Base-by-base conservation (phyloP, 2,113 vertebrate species). In the Aspiorhynchus laticeps region DNA sequence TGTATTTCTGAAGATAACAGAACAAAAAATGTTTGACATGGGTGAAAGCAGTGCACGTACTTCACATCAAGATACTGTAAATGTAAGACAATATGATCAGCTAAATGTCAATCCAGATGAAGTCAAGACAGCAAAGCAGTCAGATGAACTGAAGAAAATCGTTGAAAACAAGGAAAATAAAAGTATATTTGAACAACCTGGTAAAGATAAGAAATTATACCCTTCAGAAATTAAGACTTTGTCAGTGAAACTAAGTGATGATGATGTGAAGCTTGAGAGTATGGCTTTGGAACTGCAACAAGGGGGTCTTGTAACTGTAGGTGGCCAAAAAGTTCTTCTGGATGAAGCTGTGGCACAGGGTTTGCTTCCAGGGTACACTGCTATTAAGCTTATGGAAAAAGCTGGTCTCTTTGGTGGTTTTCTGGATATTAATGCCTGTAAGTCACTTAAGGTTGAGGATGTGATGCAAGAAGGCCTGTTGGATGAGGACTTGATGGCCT, bases 401-500 rank as follows among this genome's bases (percentile, higher is more conserved):
- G 93, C 97, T 85, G 93, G 92, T 75, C 93, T 98, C 90, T 99
- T 99, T 90, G 95, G 93, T 3, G 97, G 98, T 46, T 99, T 99
- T 92, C 92, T 98, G 63, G 97, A 99, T 87, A 88, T 94, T 0
- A 92, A 88, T 17, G 94, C 94, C 0, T 87, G 92, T 0, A 96
- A 98, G 14, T 91, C 96, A 1, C 90, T 98, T 31, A 97, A 91
- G 83, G 93, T 97, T 0, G 94, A 96, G 59, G 96, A 99, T 0
- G 95, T 97, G 26, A 93, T 97, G 82, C 92, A 95, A 15, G 96
- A 96, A 90, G 96, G 97, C 19, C 92, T 98, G 76, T 94, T 97
- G 90, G 95, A 98, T 88, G 97, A 98, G 92, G 93, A 95, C 33
- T 93, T 98, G 86, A 93, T 99, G 90, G 96, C 96, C 92, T 95